Evolutionary conservation across 2,888 invertebrate species (phyloP).

Genomic region (Physocephala rufipes): DNA sequence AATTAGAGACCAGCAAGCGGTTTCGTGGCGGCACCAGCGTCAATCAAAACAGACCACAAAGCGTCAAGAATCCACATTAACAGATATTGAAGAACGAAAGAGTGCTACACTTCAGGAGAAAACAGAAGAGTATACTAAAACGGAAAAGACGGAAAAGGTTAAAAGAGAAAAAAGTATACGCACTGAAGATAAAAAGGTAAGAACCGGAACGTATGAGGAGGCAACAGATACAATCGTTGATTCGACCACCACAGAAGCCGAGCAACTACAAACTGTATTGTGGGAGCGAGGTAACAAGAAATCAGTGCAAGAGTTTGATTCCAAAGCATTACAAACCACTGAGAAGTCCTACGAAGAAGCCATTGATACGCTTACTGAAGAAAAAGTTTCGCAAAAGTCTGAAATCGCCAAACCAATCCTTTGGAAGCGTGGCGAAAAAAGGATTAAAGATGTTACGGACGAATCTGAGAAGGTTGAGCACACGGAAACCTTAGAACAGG

Average conservation of each 20-base stretch:
- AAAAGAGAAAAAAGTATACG: conserved; percentile 35
- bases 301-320: conserved; percentile 8
- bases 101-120: conserved; percentile 47
- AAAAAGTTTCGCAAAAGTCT: conserved; percentile 46
- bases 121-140: background rate
- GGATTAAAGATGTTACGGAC: conserved; percentile 51
- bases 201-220: conserved; percentile 48
- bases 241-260: conserved; percentile 38
- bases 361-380: conserved; percentile 52
- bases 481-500: background rate
- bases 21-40: conserved; percentile 61
- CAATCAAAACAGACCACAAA: conserved; percentile 56
- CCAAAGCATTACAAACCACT: conserved; percentile 31
- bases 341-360: conserved; percentile 30
- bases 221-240: conserved; percentile 53
- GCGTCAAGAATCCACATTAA: conserved; percentile 53
- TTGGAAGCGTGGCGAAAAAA: background rate
- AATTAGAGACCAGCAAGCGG: conserved; percentile 57
- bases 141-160: background rate
- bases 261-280: conserved; percentile 62
- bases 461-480: background rate
- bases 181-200: conserved; percentile 43
- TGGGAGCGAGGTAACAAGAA: conserved; percentile 61
- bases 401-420: conserved; percentile 57
- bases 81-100: conserved; percentile 54